Evolutionary conservation across 1,140 invertebrate genomes (phyloP).

Genomic region (Tetragonula clypearis): DNA sequence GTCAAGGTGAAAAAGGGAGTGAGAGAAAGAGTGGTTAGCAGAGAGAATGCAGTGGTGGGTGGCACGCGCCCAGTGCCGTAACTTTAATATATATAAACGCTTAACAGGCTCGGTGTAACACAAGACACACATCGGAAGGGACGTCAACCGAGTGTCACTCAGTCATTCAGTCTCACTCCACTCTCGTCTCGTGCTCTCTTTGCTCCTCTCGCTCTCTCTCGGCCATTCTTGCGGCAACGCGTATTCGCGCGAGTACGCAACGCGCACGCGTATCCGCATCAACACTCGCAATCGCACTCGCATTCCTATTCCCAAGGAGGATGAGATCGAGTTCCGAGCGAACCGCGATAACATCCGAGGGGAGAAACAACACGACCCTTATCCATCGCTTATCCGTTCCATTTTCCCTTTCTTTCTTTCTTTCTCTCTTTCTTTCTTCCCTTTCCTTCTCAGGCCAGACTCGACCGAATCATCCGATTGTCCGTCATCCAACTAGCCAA

Average conservation of each 20-base stretch:
- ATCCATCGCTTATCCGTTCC: constrained; percentile 17
- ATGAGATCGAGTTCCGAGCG: constrained; percentile 50
- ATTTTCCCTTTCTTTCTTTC: background rate
- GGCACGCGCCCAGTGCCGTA: constrained; percentile 80
- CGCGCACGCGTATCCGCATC: background rate
- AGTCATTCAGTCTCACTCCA: constrained; percentile 71
- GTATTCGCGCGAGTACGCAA: constrained; percentile 47
- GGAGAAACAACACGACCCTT: constrained; percentile 48
- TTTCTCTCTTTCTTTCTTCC: background rate
- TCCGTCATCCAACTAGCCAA: background rate
- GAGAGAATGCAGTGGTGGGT: constrained; percentile 74
- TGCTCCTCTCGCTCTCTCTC: constrained; percentile 14
- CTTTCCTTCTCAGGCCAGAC: no score
- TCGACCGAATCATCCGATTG: background rate
- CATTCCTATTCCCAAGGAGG: constrained; percentile 59
- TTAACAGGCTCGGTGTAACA: constrained; percentile 78
- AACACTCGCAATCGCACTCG: constrained; percentile 40
- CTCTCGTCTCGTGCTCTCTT: constrained; percentile 47
- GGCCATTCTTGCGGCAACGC: constrained; percentile 35
- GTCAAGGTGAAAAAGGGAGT: constrained; percentile 33
- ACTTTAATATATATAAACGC: constrained; percentile 79
- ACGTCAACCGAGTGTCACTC: constrained; percentile 79
- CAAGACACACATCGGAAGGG: constrained; percentile 80
- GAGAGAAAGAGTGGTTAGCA: constrained; percentile 44
- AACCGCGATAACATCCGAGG: constrained; percentile 42